These are phyloP conservation scores for Lepidocyrtoides sp. DNA, from an alignment of 2,888 invertebrate genomes.

Conservation along the genomic window DNA sequence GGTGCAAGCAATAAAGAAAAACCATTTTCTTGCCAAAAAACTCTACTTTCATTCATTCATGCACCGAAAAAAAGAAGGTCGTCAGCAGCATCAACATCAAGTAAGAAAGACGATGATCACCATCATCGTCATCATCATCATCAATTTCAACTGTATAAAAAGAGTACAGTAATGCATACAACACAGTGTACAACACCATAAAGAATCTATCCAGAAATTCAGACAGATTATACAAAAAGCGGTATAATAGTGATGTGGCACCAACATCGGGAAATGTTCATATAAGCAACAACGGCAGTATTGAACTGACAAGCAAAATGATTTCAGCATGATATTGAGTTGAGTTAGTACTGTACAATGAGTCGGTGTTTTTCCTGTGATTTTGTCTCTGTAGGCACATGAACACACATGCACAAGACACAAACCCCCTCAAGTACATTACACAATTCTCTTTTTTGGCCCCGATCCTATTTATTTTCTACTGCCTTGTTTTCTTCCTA, in stretches of 20 bases:
- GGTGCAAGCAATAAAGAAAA: slow-evolving; percentile 61
- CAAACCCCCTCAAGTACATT: slow-evolving; percentile 15
- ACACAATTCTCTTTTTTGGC: slow-evolving; percentile 52
- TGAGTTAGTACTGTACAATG: not conserved
- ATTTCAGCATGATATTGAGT: slow-evolving; percentile 18
- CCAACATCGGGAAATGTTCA: not conserved
- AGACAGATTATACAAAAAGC: too few species aligned
- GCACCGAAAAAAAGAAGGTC: slow-evolving; percentile 69
- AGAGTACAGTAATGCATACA: slow-evolving; percentile 17
- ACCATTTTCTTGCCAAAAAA: slow-evolving; percentile 68
- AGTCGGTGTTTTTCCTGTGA: slow-evolving; percentile 17
- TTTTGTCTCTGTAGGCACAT: slow-evolving; percentile 23
- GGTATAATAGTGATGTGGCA: too few species aligned
- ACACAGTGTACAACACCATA: too few species aligned
- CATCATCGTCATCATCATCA: slow-evolving; percentile 50
- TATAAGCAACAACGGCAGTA: not conserved
- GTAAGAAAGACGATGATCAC: slow-evolving; percentile 36
- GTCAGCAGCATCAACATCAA: slow-evolving; percentile 73
- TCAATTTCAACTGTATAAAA: slow-evolving; percentile 40
- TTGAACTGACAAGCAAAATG: slow-evolving; percentile 15
- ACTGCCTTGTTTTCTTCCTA: not conserved
- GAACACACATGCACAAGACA: not conserved
- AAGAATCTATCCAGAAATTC: too few species aligned
- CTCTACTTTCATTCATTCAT: slow-evolving; percentile 73
- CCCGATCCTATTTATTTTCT: slow-evolving; percentile 15